These are phyloP conservation scores for Chiridota heheva DNA, from an alignment of 35 echinoderm and acorn worm genomes.

Conservation along the genomic window DNA sequence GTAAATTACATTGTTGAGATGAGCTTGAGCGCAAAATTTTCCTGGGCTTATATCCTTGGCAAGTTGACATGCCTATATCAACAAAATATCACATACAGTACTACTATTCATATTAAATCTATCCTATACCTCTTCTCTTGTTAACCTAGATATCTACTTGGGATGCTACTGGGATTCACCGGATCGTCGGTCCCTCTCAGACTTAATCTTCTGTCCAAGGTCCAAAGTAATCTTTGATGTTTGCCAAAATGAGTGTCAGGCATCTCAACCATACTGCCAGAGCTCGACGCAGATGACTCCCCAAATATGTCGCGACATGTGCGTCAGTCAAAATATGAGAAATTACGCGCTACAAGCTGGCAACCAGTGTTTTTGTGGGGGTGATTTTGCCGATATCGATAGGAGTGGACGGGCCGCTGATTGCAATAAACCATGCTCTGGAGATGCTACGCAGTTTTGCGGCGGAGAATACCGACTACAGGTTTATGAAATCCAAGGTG, in stretches of 20 bases:
- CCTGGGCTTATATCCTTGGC: no score
- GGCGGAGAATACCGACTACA: conserved; percentile 58
- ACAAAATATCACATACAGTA: no score
- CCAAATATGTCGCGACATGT: conserved; percentile 22
- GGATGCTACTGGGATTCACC: conserved; percentile 45
- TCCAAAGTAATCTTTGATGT: not conserved
- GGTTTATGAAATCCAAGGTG: conserved; percentile 55
- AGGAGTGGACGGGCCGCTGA: not conserved
- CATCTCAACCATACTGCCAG: conserved; percentile 44
- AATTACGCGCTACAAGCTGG: conserved; percentile 46
- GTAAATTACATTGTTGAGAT: no score
- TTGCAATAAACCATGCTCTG: conserved; percentile 44
- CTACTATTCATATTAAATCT: no score
- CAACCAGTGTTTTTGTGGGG: conserved; percentile 56
- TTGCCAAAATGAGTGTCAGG: conserved; percentile 38
- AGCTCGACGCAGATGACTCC: conserved; percentile 42
- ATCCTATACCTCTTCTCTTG: no score
- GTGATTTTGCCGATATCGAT: conserved; percentile 7
- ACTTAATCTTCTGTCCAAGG: conserved; percentile 37
- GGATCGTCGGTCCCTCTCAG: conserved; percentile 6
- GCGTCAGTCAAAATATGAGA: conserved; percentile 21
- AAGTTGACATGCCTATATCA: no score
- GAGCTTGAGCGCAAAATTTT: no score
- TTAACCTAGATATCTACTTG: conserved; percentile 25
- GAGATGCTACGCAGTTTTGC: conserved; percentile 29